Base-by-base conservation (phyloP, 2,888 invertebrate species). In the Onthophagus sagittarius region DNA sequence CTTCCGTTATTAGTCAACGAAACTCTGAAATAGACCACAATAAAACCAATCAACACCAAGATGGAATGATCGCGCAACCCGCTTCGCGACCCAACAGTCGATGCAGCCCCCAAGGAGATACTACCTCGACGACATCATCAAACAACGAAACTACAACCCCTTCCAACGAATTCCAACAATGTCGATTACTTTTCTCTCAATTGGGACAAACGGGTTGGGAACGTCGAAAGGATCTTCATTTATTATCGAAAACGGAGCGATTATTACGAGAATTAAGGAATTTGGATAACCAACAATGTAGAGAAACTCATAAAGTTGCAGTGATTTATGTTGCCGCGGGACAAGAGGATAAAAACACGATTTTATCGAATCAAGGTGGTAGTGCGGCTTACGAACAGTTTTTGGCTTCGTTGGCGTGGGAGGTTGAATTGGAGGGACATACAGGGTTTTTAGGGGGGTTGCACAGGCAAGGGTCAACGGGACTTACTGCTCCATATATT, bases 311-410 rank as follows among this genome's bases (percentile, higher is more conserved):
- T 86, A 98, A 98, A 86, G 84, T 84, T 80, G 99, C 99, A 14
- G 96, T 99, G 69, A 96, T 99, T 81, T 99, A 98, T 86, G 98
- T 99, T 14, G 97, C 94, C n/a, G 93, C 93, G 69, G 98, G 98
- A 0, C 99, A 99, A 84, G 98, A 99, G 85, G 96, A 97, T 79
- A 97, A 99, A 81, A 94, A 93, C 83, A 96, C 97, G 63, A 98
- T 99, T 80, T 86, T 95, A 13, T 93, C 93, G 7, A 99, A 99
- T 84, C 91, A 93, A 62, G 93, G 93, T 77, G 98, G 97, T 33
- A 98, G 98, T 84, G 93, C 93, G 76, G 94, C 94, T 53, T 99
- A 97, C 85, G 98, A 99, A 86, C 93, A 92, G 79, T 86, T 86
- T 77, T 85, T 92, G n/a, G 88, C 90, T 0, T 89, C 91, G 15